Percentiles rank a stretch among this genome's conserved stretches.
Evolutionary conservation across 2,888 invertebrate species (phyloP).

Genomic region (Ormyrus rosae): DNA sequence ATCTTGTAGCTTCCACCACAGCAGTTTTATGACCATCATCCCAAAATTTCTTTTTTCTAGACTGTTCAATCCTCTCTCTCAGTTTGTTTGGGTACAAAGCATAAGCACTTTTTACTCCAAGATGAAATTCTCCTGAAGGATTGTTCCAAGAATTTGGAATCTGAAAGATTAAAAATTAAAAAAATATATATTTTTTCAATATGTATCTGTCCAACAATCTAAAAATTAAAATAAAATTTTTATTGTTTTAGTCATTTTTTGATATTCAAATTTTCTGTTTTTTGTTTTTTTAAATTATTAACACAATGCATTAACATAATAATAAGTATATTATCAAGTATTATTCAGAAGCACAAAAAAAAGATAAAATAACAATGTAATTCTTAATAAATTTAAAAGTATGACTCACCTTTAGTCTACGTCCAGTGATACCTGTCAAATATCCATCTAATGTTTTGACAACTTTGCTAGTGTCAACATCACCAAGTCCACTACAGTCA

Average conservation of each 20-base stretch:
- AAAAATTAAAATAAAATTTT: not conserved
- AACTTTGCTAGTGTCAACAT: constrained; percentile 92
- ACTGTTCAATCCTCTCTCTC: constrained; percentile 87
- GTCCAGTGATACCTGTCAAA: constrained; percentile 91
- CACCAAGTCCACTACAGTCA: constrained; percentile 97
- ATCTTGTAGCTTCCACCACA: constrained; percentile 86
- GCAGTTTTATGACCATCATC: constrained; percentile 88
- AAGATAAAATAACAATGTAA: constrained; percentile 77
- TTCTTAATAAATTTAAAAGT: constrained; percentile 22
- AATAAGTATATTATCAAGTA: not conserved
- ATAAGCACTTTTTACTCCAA: constrained; percentile 91
- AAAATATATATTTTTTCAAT: not conserved
- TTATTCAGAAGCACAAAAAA: constrained; percentile 7
- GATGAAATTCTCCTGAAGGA: constrained; percentile 88
- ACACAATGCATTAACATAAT: not conserved
- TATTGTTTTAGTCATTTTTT: not conserved
- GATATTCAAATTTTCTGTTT: not conserved
- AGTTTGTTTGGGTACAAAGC: constrained; percentile 92
- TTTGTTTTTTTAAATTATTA: constrained; percentile 21
- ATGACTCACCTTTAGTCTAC: constrained; percentile 86
- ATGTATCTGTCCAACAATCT: not conserved
- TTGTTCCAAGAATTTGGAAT: constrained; percentile 90
- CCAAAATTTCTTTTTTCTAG: constrained; percentile 88
- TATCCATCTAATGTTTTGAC: constrained; percentile 83
- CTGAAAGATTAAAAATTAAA: constrained; percentile 75